Evolutionary conservation across 1,140 invertebrate genomes (phyloP).

Genomic region (Vollenhovia emeryi): DNA sequence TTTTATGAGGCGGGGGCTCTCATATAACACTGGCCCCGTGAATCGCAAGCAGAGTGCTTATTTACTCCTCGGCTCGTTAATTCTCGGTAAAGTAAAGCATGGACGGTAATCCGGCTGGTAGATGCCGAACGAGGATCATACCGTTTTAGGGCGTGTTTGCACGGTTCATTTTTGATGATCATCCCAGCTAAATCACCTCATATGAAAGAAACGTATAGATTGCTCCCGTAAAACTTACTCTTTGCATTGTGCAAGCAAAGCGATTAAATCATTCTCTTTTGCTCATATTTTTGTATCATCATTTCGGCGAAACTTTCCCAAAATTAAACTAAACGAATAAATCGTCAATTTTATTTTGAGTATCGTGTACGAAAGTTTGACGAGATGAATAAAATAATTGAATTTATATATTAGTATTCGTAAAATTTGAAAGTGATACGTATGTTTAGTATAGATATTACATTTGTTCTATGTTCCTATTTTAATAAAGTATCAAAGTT

Average conservation of each 20-base stretch:
- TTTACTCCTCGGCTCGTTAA: slow-evolving; percentile 70
- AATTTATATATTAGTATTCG: too few relatives aligned
- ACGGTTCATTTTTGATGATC: slow-evolving; percentile 22
- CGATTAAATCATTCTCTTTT: neutral
- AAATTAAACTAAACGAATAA: too few relatives aligned
- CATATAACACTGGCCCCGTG: slow-evolving; percentile 56
- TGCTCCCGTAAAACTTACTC: neutral
- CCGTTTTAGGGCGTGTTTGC: slow-evolving; percentile 15
- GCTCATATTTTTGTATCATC: neutral
- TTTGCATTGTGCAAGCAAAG: neutral
- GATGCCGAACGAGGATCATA: slow-evolving; percentile 10
- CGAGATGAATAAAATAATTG: too few relatives aligned
- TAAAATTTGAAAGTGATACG: too few relatives aligned
- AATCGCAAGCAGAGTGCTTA: slow-evolving; percentile 68
- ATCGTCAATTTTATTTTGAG: too few relatives aligned
- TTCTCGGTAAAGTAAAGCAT: slow-evolving; percentile 62
- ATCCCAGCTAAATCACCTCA: neutral
- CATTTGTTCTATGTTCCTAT: too few relatives aligned
- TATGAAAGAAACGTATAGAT: neutral
- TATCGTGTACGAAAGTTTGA: too few relatives aligned
- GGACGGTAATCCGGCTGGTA: slow-evolving; percentile 14
- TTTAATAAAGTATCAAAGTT: too few relatives aligned
- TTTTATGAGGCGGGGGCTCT: slow-evolving; percentile 63
- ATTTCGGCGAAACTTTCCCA: too few relatives aligned
- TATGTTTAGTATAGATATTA: too few relatives aligned